Evolutionary conservation across 2,113 vertebrate species (phyloP).

Genomic region (Lepus europaeus): DNA sequence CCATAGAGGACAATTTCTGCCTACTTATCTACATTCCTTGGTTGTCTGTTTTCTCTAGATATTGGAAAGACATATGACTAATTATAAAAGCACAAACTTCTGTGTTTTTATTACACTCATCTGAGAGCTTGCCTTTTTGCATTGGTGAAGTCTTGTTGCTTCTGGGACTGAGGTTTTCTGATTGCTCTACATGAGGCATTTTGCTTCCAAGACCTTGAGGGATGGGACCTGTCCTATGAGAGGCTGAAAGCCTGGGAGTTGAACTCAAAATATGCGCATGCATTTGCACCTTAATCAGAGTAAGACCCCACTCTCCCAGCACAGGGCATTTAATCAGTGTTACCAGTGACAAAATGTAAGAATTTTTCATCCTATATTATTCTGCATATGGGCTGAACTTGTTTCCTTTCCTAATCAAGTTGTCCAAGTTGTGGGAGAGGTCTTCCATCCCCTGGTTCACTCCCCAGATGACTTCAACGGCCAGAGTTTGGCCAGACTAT

Average conservation of each 20-base stretch:
- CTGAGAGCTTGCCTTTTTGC: neutral
- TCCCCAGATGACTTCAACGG: too few species aligned
- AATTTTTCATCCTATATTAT: neutral
- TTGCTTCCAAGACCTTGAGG: neutral
- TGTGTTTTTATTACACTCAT: neutral
- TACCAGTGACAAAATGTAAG: neutral
- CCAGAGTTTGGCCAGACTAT: too few species aligned
- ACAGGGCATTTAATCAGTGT: neutral
- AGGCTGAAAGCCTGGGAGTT: neutral
- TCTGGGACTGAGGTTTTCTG: neutral
- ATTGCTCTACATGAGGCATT: neutral
- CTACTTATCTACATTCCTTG: neutral
- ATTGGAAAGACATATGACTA: neutral
- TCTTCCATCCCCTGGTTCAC: too few species aligned
- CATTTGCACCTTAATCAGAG: neutral
- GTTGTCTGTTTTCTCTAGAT: neutral
- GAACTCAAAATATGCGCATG: neutral
- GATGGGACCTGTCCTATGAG: neutral
- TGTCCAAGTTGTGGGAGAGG: neutral
- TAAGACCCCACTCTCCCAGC: neutral
- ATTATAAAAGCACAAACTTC: neutral
- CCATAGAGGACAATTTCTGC: neutral
- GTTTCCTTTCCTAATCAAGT: neutral
- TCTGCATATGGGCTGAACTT: neutral
- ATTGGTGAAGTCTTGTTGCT: neutral